These are phyloP conservation scores for Junonia oenone DNA, from an alignment of 2,888 invertebrate genomes.

Conservation along the genomic window DNA sequence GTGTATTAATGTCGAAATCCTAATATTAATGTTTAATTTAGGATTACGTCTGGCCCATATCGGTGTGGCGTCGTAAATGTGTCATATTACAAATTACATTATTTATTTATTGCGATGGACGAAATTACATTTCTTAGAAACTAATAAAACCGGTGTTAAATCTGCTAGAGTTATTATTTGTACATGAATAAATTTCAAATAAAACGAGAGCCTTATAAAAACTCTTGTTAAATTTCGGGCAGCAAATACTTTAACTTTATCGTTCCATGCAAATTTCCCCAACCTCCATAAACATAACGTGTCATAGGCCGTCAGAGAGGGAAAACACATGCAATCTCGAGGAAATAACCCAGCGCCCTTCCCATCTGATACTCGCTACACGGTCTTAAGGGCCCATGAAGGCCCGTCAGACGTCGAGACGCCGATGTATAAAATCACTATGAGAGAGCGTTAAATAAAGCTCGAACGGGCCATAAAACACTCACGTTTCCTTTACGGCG, in stretches of 20 bases:
- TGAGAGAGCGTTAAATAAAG: constrained; percentile 67
- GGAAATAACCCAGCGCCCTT: constrained; percentile 32
- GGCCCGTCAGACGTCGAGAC: constrained; percentile 47
- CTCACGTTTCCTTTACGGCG: constrained; percentile 46
- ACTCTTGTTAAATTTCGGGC: constrained; percentile 5
- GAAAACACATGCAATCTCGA: constrained; percentile 34
- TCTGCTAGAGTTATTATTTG: background rate
- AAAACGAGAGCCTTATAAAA: background rate
- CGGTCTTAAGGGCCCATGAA: constrained; percentile 37
- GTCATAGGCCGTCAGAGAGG: constrained; percentile 28
- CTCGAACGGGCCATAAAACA: constrained; percentile 63
- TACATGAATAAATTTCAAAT: background rate
- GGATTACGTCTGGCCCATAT: background rate
- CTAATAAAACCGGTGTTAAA: background rate
- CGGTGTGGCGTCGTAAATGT: background rate
- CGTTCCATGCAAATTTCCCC: constrained; percentile 31
- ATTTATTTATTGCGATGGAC: background rate
- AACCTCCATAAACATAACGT: constrained; percentile 30
- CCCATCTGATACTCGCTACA: constrained; percentile 33
- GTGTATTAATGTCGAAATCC: constrained; percentile 5
- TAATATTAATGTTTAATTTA: background rate
- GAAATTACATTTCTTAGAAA: background rate
- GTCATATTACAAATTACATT: background rate
- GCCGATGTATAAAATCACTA: constrained; percentile 70
- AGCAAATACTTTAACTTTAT: constrained; percentile 13